These are phyloP conservation scores for Dinomys branickii DNA, from an alignment of 2,113 vertebrate species.

Conservation along the genomic window DNA sequence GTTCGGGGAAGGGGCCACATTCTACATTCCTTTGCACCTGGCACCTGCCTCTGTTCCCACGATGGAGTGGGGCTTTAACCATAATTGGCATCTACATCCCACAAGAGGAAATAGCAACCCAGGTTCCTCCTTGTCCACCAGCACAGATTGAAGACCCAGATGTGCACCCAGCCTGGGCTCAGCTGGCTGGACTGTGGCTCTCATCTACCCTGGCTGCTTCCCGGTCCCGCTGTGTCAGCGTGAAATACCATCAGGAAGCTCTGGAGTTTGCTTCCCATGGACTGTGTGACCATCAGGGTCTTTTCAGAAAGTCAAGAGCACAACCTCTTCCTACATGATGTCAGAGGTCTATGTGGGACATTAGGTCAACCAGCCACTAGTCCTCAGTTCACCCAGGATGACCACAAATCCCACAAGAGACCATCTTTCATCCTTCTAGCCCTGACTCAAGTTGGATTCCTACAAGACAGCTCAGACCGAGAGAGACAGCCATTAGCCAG, in stretches of 20 bases:
- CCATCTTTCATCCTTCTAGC: not conserved
- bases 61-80: not conserved
- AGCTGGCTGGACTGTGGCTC: not conserved
- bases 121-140: not conserved
- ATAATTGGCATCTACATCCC: not conserved
- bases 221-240: not conserved
- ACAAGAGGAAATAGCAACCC: not conserved
- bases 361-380: not conserved
- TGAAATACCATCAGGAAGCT: not conserved
- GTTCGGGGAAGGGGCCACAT: not conserved
- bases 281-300: slow-evolving; percentile 53
- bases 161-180: not conserved
- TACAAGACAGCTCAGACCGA: not conserved
- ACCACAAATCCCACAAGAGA: not conserved
- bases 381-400: not conserved
- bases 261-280: not conserved
- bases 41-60: not conserved
- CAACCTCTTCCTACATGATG: not conserved
- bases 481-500: not conserved
- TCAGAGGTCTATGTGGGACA: not conserved
- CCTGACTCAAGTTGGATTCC: not conserved
- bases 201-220: not conserved
- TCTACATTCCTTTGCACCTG: not conserved
- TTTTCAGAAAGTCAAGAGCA: not conserved
- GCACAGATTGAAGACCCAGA: not conserved